Base-by-base conservation (phyloP, 2,113 vertebrate genomes). In the Dinomys branickii region DNA sequence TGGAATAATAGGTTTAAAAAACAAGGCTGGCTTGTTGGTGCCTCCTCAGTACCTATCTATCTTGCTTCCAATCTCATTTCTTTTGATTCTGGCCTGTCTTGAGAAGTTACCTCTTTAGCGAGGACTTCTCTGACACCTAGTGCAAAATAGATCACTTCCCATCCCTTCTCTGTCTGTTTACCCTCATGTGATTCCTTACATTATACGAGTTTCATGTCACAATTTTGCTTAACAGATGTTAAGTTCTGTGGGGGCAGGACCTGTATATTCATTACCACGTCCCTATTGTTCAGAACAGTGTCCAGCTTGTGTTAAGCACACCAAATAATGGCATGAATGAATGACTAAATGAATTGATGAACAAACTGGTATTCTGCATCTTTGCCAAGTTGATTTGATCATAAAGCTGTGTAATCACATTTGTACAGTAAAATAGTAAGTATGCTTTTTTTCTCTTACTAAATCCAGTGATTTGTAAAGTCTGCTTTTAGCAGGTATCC, bases 1-100 rank as follows among this genome's bases (percentile, higher is more conserved):
- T 93, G 58, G 96, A 98, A 97, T 96, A 7, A 97, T 97, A 47
- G 91, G 73, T 96, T 97, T 98, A 97, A 98, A 97, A 98, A 97
- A 96, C 85, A 0, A 93, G 85, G 19, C 26, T 83, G 65, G 67
- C 90, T 77, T 94, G 20, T 96, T 59, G 93, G 86, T 94, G 9
- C 82, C 35, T 96, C 52, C 95, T 84, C 16, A 50, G 47, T 50
- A 93, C n/a, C 47, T 0, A 0, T 95, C 88, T 97, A 80, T 94
- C 77, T 97, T 97, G 19, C 71, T 33, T 81, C 77, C 12, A 82
- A 73, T 96, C 85, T 96, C 83, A 19, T 94, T 92, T 95, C 41
- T 83, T 20, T 86, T 94, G 12, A 38, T 93, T 87, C 81, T 85
- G 26, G 20, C 73, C n/a, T 88, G 94, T 85, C 22, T 26, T 92